Conservation (phyloP, 2,113 vertebrate genomes). For the Cyprinodon variegatus region DNA sequence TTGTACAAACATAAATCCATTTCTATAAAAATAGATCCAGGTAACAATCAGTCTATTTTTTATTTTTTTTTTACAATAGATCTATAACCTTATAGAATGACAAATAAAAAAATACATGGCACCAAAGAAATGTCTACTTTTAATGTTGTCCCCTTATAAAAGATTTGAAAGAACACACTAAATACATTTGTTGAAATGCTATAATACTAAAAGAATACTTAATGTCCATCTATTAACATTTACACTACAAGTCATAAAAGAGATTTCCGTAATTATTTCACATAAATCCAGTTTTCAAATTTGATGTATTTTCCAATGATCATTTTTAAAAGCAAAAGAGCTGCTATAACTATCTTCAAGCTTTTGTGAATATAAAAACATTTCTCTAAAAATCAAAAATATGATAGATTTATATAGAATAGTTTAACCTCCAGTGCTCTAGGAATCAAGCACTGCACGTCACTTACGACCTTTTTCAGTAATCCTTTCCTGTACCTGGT, state of each 20-base stretch:
- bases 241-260: neutral
- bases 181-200: neutral
- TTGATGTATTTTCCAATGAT: slow-evolving; percentile 38
- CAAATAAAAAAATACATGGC: neutral
- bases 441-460: slow-evolving; percentile 21
- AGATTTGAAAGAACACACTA: neutral
- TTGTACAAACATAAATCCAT: neutral
- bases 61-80: neutral
- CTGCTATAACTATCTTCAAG: slow-evolving; percentile 29
- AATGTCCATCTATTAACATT: neutral
- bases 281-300: neutral
- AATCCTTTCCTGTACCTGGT: neutral
- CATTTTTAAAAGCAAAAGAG: slow-evolving; percentile 14
- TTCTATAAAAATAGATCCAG: neutral
- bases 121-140: neutral
- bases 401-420: slow-evolving; percentile 32
- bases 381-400: slow-evolving; percentile 44
- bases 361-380: slow-evolving; percentile 27
- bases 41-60: neutral
- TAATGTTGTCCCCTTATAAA: neutral
- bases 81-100: neutral
- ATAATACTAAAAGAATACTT: neutral
- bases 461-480: neutral
- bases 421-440: slow-evolving; percentile 47
- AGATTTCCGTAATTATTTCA: neutral